Base-by-base conservation (phyloP, 2,888 invertebrate genomes). In the Mythimna impura region DNA sequence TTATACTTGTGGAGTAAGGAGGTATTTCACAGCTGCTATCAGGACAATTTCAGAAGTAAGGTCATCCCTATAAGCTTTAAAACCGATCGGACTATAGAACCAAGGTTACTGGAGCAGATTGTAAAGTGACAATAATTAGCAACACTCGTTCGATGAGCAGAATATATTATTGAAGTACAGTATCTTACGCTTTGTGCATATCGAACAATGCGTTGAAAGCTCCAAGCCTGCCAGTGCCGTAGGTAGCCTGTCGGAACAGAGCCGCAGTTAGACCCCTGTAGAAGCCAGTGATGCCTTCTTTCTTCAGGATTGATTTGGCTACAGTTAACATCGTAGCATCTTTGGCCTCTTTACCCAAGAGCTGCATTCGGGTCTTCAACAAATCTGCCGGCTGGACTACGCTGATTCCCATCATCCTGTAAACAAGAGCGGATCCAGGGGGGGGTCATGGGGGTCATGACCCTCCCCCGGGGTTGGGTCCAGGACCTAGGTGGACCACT, bases 151-250 rank as follows among this genome's bases (percentile, higher is more conserved):
- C 47, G 47, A 17, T 47, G 14, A 47, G 47, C 17, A 17, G 14
- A 47, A 47, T 47, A 47, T 14, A 7, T 47, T 20, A 17, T 47
- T 14, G 17, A 47, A 47, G 17, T 20, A 47, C 47, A 47, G 47
- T 20, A 47, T 6, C 84, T 66, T 76, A 85, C 84, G 0, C 14
- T 69, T 73, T 74, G 25, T 85, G 54, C 17, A 12, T 30, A 58
- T 85, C 99, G 89, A 98, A 98, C 3, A 99, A 93, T 92, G 97
- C 98, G 25, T 98, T 98, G 92, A 99, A 99, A 82, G 98, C 97
- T 64, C 99, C 99, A 73, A 99, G 97, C 78, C 99, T 97, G 0
- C 98, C 98, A 0, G 99, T 99, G 0, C 99, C 99, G 92, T 99
- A 99, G 0, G 99, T 99, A 0, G 99, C 99, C 92, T 99, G 99